Percentiles rank a stretch among this genome's conserved stretches.
These are phyloP conservation scores for Manduca sexta DNA, from an alignment of 1,140 invertebrate species.

Conservation along the genomic window DNA sequence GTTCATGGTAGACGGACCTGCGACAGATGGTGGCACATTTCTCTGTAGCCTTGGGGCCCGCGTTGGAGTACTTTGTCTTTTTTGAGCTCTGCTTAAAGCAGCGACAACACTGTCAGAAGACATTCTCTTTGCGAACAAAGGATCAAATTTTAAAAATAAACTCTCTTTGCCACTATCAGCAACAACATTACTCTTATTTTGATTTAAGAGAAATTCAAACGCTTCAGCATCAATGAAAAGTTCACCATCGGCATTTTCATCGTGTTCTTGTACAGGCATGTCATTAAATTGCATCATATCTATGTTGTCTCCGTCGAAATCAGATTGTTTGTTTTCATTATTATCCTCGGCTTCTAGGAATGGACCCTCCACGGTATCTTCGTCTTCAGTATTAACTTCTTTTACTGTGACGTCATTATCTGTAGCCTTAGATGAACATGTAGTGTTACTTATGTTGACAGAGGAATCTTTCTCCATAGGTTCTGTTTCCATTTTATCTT, in stretches of 20 bases:
- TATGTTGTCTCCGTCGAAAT: constrained; percentile 23
- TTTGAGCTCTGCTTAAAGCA: constrained; percentile 42
- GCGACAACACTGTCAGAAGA: constrained; percentile 48
- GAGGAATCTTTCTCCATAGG: constrained; percentile 23
- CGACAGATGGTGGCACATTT: constrained; percentile 12
- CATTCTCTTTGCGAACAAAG: constrained; percentile 56
- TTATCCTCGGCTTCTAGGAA: constrained; percentile 48
- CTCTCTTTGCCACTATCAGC: constrained; percentile 62
- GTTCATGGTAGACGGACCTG: constrained; percentile 27
- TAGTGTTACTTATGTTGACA: constrained; percentile 24
- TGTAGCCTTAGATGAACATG: constrained; percentile 33
- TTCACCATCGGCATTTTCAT: constrained; percentile 44
- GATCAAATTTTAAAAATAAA: constrained; percentile 64
- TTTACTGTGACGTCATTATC: constrained; percentile 29
- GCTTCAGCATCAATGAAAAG: constrained; percentile 64
- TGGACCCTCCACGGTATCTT: constrained; percentile 67
- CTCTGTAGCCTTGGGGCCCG: constrained; percentile 17
- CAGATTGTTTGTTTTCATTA: constrained; percentile 23
- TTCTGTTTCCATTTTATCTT: constrained; percentile 20
- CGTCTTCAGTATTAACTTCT: constrained; percentile 58
- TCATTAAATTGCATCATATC: constrained; percentile 45
- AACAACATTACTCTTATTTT: constrained; percentile 52
- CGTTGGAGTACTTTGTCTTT: constrained; percentile 49
- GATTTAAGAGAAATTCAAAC: constrained; percentile 61
- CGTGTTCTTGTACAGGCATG: constrained; percentile 25